These are phyloP conservation scores for Philypnodon macrostomus DNA, from an alignment of 2,797 vertebrate genomes.

Conservation along the genomic window DNA sequence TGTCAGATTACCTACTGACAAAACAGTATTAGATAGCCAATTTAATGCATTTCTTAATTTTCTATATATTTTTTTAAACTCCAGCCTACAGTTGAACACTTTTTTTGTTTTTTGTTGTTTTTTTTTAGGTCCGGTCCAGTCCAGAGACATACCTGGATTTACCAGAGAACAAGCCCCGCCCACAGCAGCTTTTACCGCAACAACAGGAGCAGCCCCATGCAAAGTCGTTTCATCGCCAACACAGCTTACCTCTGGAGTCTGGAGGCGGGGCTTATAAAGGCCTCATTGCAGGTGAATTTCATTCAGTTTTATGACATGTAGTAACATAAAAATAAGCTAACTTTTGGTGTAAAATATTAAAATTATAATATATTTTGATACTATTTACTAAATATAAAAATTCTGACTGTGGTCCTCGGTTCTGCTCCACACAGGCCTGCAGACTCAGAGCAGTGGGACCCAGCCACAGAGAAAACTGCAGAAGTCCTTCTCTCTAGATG, in stretches of 20 bases:
- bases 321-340: no score
- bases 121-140: slow-evolving; percentile 2
- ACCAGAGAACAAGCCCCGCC: not conserved
- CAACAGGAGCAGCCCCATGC: slow-evolving; percentile 40
- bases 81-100: no score
- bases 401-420: not conserved
- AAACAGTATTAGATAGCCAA: no score
- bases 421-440: slow-evolving; percentile 18
- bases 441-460: slow-evolving; percentile 9
- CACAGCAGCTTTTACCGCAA: not conserved
- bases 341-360: no score
- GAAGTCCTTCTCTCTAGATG: slow-evolving; percentile 83
- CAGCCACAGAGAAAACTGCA: slow-evolving; percentile 62
- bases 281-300: not conserved
- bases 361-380: no score
- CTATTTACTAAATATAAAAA: no score
- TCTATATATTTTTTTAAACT: no score
- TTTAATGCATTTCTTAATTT: no score
- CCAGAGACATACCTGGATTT: not conserved
- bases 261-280: slow-evolving; percentile 4
- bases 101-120: no score
- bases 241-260: slow-evolving; percentile 65
- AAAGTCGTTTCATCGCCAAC: slow-evolving; percentile 69
- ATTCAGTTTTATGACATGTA: no score
- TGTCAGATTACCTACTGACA: no score